phyloP scores from a whole-genome alignment of 2,797 vertebrate genomes.

The Bradypus variegatus region DNA sequence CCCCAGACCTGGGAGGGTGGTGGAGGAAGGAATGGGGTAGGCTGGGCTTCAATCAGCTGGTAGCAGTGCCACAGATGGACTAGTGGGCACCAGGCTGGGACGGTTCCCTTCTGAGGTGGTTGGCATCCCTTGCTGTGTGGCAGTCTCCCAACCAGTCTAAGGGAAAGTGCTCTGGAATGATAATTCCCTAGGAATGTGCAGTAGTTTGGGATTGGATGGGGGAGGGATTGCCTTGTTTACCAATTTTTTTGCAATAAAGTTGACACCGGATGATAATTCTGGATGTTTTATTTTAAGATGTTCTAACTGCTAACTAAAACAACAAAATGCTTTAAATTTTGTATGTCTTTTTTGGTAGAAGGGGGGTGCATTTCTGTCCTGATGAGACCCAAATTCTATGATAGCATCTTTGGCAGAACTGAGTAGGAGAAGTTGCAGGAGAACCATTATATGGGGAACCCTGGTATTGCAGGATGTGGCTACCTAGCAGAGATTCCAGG shows the following conservation, averaged over 20 bases:
- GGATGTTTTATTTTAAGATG: not conserved
- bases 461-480: not conserved
- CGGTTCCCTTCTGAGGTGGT: not conserved
- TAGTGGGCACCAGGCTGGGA: not conserved
- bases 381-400: not conserved
- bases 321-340: not conserved
- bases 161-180: not conserved
- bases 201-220: not conserved
- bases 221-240: not conserved
- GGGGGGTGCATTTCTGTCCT: not conserved
- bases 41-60: not conserved
- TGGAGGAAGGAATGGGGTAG: not conserved
- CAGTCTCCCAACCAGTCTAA: not conserved
- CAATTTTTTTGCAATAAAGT: constrained; percentile 52
- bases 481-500: not conserved
- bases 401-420: not conserved
- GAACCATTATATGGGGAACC: not conserved
- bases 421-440: not conserved
- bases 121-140: not conserved
- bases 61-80: too few relatives aligned
- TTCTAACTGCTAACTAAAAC: constrained; percentile 2
- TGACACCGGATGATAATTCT: not conserved
- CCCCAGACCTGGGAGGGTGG: not conserved
- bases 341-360: not conserved
- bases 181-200: not conserved